Conservation (phyloP, 2,797 vertebrate species). For the Sus cebifrons region DNA sequence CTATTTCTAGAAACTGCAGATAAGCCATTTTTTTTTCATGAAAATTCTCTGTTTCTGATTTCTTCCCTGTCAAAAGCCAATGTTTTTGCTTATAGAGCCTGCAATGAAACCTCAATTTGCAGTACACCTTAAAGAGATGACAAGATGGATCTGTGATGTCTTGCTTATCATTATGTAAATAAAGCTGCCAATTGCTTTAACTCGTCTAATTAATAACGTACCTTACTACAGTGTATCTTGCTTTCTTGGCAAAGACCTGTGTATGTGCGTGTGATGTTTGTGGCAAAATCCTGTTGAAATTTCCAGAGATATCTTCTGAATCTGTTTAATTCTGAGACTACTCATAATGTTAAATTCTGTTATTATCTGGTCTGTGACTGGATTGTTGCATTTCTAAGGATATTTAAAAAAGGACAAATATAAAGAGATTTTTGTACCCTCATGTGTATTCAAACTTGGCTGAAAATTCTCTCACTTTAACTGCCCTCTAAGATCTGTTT, state of each 20-base stretch:
- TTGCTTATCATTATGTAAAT: not conserved
- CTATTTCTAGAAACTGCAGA: conserved; percentile 8
- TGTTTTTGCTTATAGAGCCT: conserved; percentile 36
- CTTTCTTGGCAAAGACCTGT: not conserved
- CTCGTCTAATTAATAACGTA: not conserved
- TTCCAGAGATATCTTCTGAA: not conserved
- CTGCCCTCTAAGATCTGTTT: conserved; percentile 13
- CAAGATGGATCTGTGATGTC: not conserved
- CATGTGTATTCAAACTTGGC: not conserved
- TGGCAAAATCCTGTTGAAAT: not conserved
- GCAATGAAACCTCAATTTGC: not conserved
- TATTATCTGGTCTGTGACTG: not conserved
- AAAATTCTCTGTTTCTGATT: not conserved
- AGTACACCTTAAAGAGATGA: conserved; percentile 54
- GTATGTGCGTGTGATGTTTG: too few species aligned
- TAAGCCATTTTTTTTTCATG: not conserved
- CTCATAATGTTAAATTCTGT: not conserved
- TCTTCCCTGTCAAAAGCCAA: conserved; percentile 40
- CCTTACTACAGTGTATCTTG: not conserved
- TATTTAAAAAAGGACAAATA: not conserved
- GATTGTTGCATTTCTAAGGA: conserved; percentile 37
- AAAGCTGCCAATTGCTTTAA: conserved; percentile 15
- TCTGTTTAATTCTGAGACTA: not conserved
- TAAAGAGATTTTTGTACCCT: conserved; percentile 4
- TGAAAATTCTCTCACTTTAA: conserved; percentile 25